A percentile compares a stretch with the other conserved stretches of the same genome.
These are phyloP conservation scores for Heliconius eleuchia DNA, from an alignment of 1,140 invertebrate species.

Conservation along the genomic window DNA sequence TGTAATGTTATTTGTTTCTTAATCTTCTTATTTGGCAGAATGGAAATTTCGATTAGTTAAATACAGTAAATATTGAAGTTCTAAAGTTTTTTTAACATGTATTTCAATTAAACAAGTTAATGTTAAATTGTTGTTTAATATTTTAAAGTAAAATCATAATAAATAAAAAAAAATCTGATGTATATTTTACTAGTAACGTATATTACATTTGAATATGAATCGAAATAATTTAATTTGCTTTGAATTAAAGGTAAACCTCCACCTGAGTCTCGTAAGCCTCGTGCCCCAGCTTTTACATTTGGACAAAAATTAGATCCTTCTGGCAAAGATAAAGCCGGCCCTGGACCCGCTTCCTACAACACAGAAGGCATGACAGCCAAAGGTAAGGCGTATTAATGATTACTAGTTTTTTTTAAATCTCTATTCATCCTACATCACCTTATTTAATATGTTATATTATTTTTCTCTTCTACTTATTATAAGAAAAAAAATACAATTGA, in stretches of 20 bases:
- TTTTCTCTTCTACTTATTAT: too few species aligned
- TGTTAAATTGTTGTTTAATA: too few species aligned
- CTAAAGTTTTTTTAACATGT: too few species aligned
- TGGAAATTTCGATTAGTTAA: background rate
- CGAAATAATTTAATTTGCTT: background rate
- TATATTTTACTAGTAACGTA: background rate
- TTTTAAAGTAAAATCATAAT: too few species aligned
- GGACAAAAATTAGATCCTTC: slow-evolving; percentile 85
- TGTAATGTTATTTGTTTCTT: background rate
- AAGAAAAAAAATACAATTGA: too few species aligned
- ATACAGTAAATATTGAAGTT: too few species aligned
- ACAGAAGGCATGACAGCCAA: slow-evolving; percentile 91
- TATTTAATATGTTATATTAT: too few species aligned
- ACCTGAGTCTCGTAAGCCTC: slow-evolving; percentile 87
- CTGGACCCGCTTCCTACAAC: slow-evolving; percentile 93
- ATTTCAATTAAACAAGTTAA: too few species aligned
- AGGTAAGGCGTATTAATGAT: slow-evolving; percentile 79
- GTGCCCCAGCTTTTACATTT: slow-evolving; percentile 90
- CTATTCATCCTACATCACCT: background rate
- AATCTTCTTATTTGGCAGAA: background rate
- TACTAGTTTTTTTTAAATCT: background rate
- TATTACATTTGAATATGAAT: background rate
- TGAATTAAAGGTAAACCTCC: slow-evolving; percentile 84
- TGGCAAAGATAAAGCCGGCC: slow-evolving; percentile 83
- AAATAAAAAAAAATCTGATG: too few species aligned